Evolutionary conservation across 2,797 vertebrate genomes (phyloP).

Genomic region (Squalus acanthias): DNA sequence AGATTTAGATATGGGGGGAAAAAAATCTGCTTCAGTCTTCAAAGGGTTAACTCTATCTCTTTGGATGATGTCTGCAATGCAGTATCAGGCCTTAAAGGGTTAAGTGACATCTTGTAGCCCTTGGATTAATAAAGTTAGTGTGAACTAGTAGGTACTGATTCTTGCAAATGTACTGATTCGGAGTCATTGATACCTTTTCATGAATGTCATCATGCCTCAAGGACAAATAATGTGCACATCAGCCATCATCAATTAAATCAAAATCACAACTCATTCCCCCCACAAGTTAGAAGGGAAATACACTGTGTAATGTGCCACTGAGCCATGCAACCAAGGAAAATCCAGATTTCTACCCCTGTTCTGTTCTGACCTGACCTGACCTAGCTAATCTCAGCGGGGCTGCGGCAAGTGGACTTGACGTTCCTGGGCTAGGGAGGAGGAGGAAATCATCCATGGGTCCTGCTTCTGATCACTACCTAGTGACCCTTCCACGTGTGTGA

Average conservation of each 20-base stretch:
- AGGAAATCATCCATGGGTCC: background rate
- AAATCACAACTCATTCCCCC: background rate
- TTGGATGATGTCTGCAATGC: constrained; percentile 34
- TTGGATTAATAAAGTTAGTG: background rate
- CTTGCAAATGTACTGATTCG: background rate
- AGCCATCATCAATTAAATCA: background rate
- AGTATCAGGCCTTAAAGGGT: background rate
- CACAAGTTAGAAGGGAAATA: background rate
- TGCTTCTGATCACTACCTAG: background rate
- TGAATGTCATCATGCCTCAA: background rate
- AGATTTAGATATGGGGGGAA: background rate
- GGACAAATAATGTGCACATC: background rate
- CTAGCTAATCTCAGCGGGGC: background rate
- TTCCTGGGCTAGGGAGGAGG: background rate
- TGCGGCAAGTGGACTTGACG: background rate
- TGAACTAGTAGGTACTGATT: background rate
- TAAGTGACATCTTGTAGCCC: background rate
- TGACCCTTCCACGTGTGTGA: background rate
- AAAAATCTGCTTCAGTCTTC: background rate
- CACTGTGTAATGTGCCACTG: background rate
- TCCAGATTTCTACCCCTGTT: background rate
- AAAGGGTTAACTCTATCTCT: background rate
- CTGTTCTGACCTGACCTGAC: background rate
- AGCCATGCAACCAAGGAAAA: background rate
- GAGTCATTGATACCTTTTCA: background rate